Percentiles rank a stretch among this genome's conserved stretches.
Evolutionary conservation across 1,140 invertebrate species (phyloP).

Genomic region (Muscidifurax raptorellus): DNA sequence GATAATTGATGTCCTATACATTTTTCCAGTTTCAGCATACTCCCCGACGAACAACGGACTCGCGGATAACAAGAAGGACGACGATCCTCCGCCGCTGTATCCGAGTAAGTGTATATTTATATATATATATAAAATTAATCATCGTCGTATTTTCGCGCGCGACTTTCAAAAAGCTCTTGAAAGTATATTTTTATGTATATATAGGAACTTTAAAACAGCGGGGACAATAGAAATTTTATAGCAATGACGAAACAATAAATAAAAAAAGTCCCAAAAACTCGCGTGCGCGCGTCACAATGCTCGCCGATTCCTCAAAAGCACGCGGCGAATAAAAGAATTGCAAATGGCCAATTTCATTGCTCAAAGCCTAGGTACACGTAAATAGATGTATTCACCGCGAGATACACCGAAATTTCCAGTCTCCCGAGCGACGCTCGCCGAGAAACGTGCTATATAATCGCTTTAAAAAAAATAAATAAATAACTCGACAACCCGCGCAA

Average conservation of each 20-base stretch:
- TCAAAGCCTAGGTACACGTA: not conserved
- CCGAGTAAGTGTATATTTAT: slow-evolving; percentile 62
- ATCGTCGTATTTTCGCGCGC: no score
- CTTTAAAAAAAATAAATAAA: not conserved
- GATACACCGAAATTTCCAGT: not conserved
- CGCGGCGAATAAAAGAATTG: not conserved
- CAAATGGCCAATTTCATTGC: not conserved
- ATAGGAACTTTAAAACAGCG: no score
- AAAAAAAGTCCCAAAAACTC: not conserved
- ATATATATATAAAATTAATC: no score
- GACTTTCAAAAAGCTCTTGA: no score
- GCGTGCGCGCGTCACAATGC: no score
- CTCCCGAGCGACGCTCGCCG: not conserved
- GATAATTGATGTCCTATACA: not conserved
- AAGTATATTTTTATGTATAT: no score
- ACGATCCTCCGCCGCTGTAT: slow-evolving; percentile 64
- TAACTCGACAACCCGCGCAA: not conserved
- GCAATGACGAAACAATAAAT: no score
- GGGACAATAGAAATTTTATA: no score
- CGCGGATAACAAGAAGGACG: not conserved
- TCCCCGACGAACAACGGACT: not conserved
- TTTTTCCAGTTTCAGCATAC: not conserved
- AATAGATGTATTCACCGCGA: not conserved
- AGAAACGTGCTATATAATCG: not conserved
- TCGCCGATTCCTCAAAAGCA: not conserved